phyloP scores from a whole-genome alignment of 2,888 invertebrate species.

The Euplexia lucipara region DNA sequence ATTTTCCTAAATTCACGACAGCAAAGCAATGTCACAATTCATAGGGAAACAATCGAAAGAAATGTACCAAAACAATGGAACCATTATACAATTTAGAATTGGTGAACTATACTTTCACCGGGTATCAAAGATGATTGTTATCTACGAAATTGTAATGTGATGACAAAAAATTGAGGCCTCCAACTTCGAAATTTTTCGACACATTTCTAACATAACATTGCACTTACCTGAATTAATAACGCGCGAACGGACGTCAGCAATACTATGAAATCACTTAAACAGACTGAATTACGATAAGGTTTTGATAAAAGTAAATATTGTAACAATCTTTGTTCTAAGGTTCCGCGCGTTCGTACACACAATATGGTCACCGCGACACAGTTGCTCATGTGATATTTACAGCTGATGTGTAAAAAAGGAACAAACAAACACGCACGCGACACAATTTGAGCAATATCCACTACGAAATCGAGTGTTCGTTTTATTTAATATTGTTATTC shows the following conservation, averaged over 20 bases:
- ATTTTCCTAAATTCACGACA: slow-evolving; percentile 37
- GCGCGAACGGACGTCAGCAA: slow-evolving; percentile 72
- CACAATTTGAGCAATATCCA: slow-evolving; percentile 70
- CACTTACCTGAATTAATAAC: slow-evolving; percentile 77
- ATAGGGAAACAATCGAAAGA: slow-evolving; percentile 62
- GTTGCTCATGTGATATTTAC: slow-evolving; percentile 70
- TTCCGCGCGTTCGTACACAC: slow-evolving; percentile 68
- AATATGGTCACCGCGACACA: slow-evolving; percentile 77
- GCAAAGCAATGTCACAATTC: slow-evolving; percentile 41
- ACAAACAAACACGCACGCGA: slow-evolving; percentile 68
- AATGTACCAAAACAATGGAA: slow-evolving; percentile 68
- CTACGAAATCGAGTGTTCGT: slow-evolving; percentile 66
- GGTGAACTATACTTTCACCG: slow-evolving; percentile 72
- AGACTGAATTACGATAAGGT: slow-evolving; percentile 77
- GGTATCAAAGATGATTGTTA: slow-evolving; percentile 63
- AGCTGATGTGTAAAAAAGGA: slow-evolving; percentile 66
- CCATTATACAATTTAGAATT: slow-evolving; percentile 62
- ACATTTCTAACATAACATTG: slow-evolving; percentile 65
- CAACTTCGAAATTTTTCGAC: slow-evolving; percentile 45
- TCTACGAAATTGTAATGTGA: slow-evolving; percentile 60
- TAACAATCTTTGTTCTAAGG: slow-evolving; percentile 74
- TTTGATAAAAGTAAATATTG: slow-evolving; percentile 77
- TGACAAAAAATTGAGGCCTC: slow-evolving; percentile 42
- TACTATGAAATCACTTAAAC: slow-evolving; percentile 76
- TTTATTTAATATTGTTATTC: slow-evolving; percentile 70